Conservation (phyloP, 2,797 vertebrate genomes). For the Acanthopagrus latus region DNA sequence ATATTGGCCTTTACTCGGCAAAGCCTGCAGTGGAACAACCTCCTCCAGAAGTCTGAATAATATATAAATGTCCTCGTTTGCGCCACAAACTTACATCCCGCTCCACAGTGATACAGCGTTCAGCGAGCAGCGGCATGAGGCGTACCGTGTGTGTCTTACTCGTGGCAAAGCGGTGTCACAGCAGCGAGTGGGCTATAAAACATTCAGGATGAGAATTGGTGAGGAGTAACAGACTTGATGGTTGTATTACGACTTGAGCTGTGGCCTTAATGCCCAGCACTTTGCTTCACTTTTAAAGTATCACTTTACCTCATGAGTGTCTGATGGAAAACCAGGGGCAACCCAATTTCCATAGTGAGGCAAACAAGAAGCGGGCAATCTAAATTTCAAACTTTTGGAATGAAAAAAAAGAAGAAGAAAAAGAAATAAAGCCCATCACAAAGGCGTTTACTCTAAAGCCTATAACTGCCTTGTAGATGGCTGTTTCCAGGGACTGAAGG, state of each 20-base stretch:
- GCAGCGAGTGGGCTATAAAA: slow-evolving; percentile 56
- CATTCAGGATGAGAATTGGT: slow-evolving; percentile 63
- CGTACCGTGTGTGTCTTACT: slow-evolving; percentile 39
- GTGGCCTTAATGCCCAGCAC: slow-evolving; percentile 16
- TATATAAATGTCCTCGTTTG: slow-evolving; percentile 65
- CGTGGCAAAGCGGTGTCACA: slow-evolving; percentile 40
- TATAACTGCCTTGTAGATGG: slow-evolving; percentile 54
- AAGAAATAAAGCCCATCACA: slow-evolving; percentile 22
- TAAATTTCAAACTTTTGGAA: slow-evolving; percentile 43
- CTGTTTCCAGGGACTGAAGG: slow-evolving; percentile 57
- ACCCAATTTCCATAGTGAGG: slow-evolving; percentile 25
- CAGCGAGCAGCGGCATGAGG: slow-evolving; percentile 32
- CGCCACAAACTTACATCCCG: slow-evolving; percentile 60
- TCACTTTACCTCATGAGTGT: slow-evolving; percentile 28
- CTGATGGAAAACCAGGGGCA: slow-evolving; percentile 7
- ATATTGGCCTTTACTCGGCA: slow-evolving; percentile 22
- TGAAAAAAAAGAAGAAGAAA: slow-evolving; percentile 24
- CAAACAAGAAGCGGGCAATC: slow-evolving; percentile 43
- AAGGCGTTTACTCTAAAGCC: slow-evolving; percentile 62
- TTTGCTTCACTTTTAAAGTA: slow-evolving; percentile 35
- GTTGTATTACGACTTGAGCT: slow-evolving; percentile 53
- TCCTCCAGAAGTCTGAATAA: slow-evolving; percentile 60
- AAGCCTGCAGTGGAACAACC: slow-evolving; percentile 21
- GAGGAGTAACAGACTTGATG: slow-evolving; percentile 50
- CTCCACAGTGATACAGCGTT: slow-evolving; percentile 36